These are phyloP conservation scores for Simalia tracyae DNA, from an alignment of 2,797 vertebrate genomes.

Conservation along the genomic window DNA sequence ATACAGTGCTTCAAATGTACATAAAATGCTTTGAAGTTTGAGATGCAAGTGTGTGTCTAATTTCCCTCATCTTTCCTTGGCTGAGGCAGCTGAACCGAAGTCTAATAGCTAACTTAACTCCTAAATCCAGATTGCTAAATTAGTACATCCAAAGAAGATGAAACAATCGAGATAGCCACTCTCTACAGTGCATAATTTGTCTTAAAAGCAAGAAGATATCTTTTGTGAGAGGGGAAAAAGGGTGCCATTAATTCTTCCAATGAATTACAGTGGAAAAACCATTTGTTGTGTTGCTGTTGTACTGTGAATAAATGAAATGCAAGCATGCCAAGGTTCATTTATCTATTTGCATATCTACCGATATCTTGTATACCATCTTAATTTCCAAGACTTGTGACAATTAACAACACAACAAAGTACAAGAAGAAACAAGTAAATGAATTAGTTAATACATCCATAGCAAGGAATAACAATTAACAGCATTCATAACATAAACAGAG, in stretches of 20 bases:
- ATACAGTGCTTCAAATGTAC: conserved; percentile 23
- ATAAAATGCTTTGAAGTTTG: conserved; percentile 49
- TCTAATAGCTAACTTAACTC: conserved; percentile 20
- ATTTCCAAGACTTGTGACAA: background rate
- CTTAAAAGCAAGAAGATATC: conserved; percentile 48
- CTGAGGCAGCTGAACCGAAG: conserved; percentile 15
- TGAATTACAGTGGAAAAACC: background rate
- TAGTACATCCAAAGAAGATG: background rate
- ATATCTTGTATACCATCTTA: background rate
- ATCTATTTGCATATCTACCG: background rate
- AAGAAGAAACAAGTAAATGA: background rate
- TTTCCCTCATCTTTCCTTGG: conserved; percentile 39
- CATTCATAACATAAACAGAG: background rate
- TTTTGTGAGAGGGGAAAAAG: conserved; percentile 49
- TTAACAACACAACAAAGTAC: background rate
- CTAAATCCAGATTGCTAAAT: conserved; percentile 36
- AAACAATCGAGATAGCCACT: background rate
- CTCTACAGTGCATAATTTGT: background rate
- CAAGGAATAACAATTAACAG: background rate
- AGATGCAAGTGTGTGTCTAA: conserved; percentile 22
- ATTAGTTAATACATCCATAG: background rate
- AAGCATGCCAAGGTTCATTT: no score
- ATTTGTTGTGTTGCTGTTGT: background rate
- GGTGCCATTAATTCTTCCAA: background rate
- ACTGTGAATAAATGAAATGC: background rate